Percentiles rank a stretch among this genome's conserved stretches.
Evolutionary conservation across 1,140 invertebrate genomes (phyloP).

Genomic region (Drosophila parvula): DNA sequence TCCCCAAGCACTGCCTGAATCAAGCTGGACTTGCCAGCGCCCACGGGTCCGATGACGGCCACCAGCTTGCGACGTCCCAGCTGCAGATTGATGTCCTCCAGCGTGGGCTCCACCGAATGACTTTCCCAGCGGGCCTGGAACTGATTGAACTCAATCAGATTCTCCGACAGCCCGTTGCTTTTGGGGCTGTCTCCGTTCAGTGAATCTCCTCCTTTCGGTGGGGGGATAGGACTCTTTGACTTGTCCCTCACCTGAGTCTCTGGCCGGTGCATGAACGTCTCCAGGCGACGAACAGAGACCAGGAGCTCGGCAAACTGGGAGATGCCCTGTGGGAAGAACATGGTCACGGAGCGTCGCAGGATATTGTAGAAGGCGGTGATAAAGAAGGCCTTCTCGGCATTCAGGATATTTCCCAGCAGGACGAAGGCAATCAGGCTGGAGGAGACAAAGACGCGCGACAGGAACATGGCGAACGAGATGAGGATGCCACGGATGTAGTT

Average conservation of each 20-base stretch:
- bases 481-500: slow-evolving; percentile 89
- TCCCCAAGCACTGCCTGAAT: slow-evolving; percentile 84
- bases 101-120: slow-evolving; percentile 48
- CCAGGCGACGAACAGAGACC: slow-evolving; percentile 88
- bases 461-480: slow-evolving; percentile 89
- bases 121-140: slow-evolving; percentile 68
- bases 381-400: slow-evolving; percentile 90
- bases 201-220: slow-evolving; percentile 7
- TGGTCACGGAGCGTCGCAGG: slow-evolving; percentile 89
- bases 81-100: slow-evolving; percentile 63
- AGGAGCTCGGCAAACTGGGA: slow-evolving; percentile 87
- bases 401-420: slow-evolving; percentile 85
- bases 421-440: slow-evolving; percentile 90
- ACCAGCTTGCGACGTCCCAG: slow-evolving; percentile 85
- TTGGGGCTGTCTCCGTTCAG: slow-evolving; percentile 47
- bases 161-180: slow-evolving; percentile 37
- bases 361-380: slow-evolving; percentile 90
- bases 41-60: slow-evolving; percentile 88
- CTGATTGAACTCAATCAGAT: slow-evolving; percentile 59
- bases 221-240: slow-evolving; percentile 17
- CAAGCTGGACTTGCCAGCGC: slow-evolving; percentile 86
- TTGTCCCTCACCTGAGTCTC: slow-evolving; percentile 85
- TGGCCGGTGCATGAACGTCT: slow-evolving; percentile 88
- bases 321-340: slow-evolving; percentile 87
- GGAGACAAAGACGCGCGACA: slow-evolving; percentile 90